Conservation (phyloP, 1,140 invertebrate species). For the Agrypnia vestita region DNA sequence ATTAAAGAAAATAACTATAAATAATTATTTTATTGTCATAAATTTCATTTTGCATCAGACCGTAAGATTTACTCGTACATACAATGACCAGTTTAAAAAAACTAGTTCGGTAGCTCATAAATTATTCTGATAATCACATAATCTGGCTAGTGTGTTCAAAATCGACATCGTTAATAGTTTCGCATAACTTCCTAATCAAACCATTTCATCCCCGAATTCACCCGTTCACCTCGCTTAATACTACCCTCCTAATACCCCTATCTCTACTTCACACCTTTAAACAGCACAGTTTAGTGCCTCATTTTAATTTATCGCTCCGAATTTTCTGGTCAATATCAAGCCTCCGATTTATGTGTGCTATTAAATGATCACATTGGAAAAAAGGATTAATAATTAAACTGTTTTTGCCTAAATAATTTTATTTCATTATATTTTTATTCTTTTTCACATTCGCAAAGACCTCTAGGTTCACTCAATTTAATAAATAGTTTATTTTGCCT, state of each 20-base stretch:
- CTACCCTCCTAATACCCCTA: neutral
- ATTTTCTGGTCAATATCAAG: neutral
- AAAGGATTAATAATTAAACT: too few species aligned
- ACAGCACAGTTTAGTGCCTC: constrained; percentile 17
- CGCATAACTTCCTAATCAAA: neutral
- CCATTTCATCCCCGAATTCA: constrained; percentile 3
- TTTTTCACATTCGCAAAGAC: too few species aligned
- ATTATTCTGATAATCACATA: constrained; percentile 4
- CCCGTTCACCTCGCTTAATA: neutral
- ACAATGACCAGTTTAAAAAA: constrained; percentile 15
- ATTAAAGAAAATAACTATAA: too few species aligned
- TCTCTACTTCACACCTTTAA: constrained; percentile 12
- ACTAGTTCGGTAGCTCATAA: neutral
- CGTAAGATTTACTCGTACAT: too few species aligned
- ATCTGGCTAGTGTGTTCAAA: neutral
- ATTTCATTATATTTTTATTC: too few species aligned
- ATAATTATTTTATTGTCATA: too few species aligned
- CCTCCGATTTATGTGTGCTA: too few species aligned
- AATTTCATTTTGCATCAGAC: too few species aligned
- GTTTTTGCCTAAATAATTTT: too few species aligned
- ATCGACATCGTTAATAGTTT: constrained; percentile 5
- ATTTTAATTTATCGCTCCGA: constrained; percentile 14
- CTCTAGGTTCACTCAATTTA: too few species aligned
- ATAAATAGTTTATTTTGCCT: too few species aligned
- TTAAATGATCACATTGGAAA: too few species aligned